Evolutionary conservation across 2,797 vertebrate genomes (phyloP).

Genomic region (Acipenser oxyrinchus): DNA sequence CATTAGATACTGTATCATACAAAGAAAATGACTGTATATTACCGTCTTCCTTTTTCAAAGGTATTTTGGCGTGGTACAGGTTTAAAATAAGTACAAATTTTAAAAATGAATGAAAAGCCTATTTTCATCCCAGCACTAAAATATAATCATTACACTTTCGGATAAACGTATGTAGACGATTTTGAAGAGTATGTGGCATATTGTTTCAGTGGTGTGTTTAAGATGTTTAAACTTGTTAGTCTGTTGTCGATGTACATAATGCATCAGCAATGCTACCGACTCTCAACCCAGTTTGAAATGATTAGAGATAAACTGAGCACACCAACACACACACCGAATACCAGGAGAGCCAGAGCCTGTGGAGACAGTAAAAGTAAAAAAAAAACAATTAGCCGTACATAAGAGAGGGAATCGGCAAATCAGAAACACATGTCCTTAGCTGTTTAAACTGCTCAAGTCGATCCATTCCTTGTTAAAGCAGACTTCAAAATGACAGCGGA

Average conservation of each 20-base stretch:
- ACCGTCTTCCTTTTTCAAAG: too few species aligned
- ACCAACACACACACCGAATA: constrained; percentile 75
- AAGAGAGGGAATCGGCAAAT: neutral
- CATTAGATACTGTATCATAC: too few species aligned
- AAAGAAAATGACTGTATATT: too few species aligned
- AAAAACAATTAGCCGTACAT: neutral
- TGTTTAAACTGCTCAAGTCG: neutral
- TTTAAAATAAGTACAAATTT: too few species aligned
- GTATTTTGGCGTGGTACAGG: too few species aligned
- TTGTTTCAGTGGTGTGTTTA: neutral
- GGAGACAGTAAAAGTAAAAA: constrained; percentile 9
- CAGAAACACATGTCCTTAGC: constrained; percentile 1
- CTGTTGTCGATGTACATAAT: too few species aligned
- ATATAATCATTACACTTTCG: too few species aligned
- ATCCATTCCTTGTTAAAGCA: neutral
- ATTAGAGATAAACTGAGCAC: constrained; percentile 73
- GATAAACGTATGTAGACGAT: too few species aligned
- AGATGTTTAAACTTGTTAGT: neutral
- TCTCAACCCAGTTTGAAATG: constrained; percentile 62
- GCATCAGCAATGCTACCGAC: constrained; percentile 41
- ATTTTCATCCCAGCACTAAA: neutral
- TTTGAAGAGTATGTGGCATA: too few species aligned
- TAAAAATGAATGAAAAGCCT: too few species aligned
- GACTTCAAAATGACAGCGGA: neutral
- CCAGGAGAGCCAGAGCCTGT: constrained; percentile 51